Percentiles rank a stretch among this genome's conserved stretches.
Conservation (phyloP, 2,888 invertebrate genomes). For the Eupithecia tripunctaria region DNA sequence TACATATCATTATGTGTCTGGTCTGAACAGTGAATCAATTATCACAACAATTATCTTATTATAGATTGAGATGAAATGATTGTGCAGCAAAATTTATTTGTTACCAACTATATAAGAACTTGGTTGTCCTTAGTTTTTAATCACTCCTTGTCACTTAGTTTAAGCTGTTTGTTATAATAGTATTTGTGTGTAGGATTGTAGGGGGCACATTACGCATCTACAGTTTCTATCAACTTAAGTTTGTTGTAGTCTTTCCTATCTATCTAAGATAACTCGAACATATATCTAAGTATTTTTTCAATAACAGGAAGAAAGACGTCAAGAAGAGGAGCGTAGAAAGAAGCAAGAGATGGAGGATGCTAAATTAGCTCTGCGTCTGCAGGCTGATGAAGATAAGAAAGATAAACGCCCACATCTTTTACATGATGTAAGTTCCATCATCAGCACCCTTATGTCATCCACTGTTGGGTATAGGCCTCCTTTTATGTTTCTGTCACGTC, state of each 20-base stretch:
- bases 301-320: constrained; percentile 66
- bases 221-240: no score
- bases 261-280: no score
- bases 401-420: constrained; percentile 68
- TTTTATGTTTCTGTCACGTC: neutral
- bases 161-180: no score
- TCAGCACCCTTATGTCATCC: neutral
- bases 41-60: neutral
- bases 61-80: neutral
- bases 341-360: constrained; percentile 80
- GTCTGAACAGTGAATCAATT: neutral
- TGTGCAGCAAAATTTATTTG: neutral
- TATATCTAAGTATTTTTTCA: constrained; percentile 25
- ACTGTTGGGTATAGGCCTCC: neutral
- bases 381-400: constrained; percentile 75
- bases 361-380: constrained; percentile 71
- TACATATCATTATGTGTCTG: neutral
- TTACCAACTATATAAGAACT: neutral
- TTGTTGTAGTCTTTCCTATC: no score
- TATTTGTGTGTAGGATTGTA: no score
- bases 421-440: constrained; percentile 58
- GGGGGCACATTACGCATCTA: no score
- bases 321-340: constrained; percentile 71
- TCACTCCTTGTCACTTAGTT: no score
- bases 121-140: no score